Base-by-base conservation (phyloP, 2,113 vertebrate genomes). In the Epinephelus cyanopodus region DNA sequence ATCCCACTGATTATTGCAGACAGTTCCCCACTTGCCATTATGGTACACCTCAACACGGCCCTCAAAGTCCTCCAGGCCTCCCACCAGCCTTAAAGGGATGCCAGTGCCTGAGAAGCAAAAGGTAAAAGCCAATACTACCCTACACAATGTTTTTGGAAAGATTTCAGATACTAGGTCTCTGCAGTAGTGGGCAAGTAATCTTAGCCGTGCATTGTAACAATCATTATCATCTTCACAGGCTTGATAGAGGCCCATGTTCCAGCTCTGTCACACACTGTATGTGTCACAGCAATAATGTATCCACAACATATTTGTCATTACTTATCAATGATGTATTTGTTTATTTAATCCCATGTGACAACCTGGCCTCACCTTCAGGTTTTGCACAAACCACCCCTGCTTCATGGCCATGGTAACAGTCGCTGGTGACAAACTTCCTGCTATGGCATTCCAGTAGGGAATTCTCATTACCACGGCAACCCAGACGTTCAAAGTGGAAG, bases 1-100 rank as follows among this genome's bases (percentile, higher is more conserved):
- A 0, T 97, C 96, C 97, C 96, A 97, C 29, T 95, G 95, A 86
- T 97, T 95, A 5, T 96, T 95, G 76, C 97, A 97, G 77, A 97
- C 92, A 56, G 96, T 96, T 48, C 96, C 97, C 97, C 97, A 97
- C 37, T 82, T 91, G 76, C 95, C 95, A 0, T 93, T 77, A 15
- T 95, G 93, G 87, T 96, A 97, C 56, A 97, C 95, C 83, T 97
- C 97, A 25, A 97, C 94, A 19, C 96, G 93, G 0, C 97, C 97
- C 84, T 97, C 96, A 86, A 96, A 97, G 52, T 92, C 93, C 82
- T 96, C 96, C 88, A 95, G 91, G 5, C 96, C 96, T 57, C 96
- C 96, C 52, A 95, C 97, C 63, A 97, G 91, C 64, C 97, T 95
- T 83, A 97, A 79, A 0, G 96, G 96, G 42, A 93, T 89, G 29